Evolutionary conservation across 2,113 vertebrate genomes (phyloP).

Genomic region (Nothoprocta pentlandii): DNA sequence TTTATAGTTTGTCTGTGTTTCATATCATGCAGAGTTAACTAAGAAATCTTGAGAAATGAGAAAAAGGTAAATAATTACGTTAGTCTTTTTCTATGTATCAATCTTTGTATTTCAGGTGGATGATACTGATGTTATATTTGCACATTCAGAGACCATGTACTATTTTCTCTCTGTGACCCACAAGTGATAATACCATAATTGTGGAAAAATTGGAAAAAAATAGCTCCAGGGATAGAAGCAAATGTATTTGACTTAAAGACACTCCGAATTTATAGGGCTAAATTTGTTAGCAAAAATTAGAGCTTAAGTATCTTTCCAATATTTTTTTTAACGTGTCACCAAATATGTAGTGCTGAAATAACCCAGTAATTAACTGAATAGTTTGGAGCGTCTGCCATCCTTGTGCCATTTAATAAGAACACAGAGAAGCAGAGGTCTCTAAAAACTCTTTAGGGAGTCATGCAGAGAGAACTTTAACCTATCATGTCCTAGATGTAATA

Average conservation of each 20-base stretch:
- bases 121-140: background rate
- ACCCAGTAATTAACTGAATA: background rate
- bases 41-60: background rate
- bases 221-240: background rate
- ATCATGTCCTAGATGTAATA: background rate
- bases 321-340: background rate
- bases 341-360: background rate
- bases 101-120: background rate
- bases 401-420: background rate
- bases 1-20: background rate
- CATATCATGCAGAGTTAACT: background rate
- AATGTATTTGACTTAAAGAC: background rate
- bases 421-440: background rate
- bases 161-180: background rate
- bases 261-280: background rate
- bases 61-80: background rate
- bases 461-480: background rate
- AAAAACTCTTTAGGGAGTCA: background rate
- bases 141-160: too few relatives aligned
- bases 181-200: background rate
- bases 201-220: background rate
- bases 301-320: background rate
- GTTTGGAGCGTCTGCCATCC: background rate
- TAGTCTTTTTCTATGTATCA: background rate
- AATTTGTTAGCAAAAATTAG: background rate